Evolutionary conservation across 2,888 invertebrate genomes (phyloP).

Genomic region (Cephonodes hylas): DNA sequence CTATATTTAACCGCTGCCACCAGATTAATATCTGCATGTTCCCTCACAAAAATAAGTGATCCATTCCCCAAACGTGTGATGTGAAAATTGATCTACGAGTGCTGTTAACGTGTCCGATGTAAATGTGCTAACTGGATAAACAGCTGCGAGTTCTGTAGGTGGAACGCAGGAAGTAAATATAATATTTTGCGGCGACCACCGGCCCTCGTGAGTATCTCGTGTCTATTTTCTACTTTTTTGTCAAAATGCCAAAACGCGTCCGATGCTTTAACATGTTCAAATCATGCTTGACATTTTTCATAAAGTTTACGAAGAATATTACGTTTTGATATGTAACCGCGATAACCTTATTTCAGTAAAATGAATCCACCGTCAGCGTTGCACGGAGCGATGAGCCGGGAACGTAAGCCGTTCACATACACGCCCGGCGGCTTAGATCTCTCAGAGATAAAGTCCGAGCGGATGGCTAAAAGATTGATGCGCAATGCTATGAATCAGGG

Average conservation of each 20-base stretch:
- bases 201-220: conserved; percentile 67
- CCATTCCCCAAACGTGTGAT: conserved; percentile 55
- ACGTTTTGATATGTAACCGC: conserved; percentile 36
- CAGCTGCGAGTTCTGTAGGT: conserved; percentile 36
- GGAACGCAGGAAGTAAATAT: conserved; percentile 59
- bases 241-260: conserved; percentile 67
- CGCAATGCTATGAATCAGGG: conserved; percentile 84
- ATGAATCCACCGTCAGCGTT: conserved; percentile 91
- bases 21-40: conserved; percentile 73
- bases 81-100: conserved; percentile 59
- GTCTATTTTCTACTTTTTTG: conserved; percentile 68
- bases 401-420: conserved; percentile 97
- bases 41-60: conserved; percentile 66
- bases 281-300: conserved; percentile 40
- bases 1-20: conserved; percentile 78
- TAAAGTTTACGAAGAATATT: conserved; percentile 34
- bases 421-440: conserved; percentile 95
- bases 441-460: conserved; percentile 93
- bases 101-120: conserved; percentile 46
- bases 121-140: conserved; percentile 52
- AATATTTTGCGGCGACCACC: conserved; percentile 51
- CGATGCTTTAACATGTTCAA: conserved; percentile 41
- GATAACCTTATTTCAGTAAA: conserved; percentile 63
- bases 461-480: conserved; percentile 89
- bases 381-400: conserved; percentile 94